Evolutionary conservation across 1,140 invertebrate species (phyloP).

Genomic region (Chironomus tepperi): DNA sequence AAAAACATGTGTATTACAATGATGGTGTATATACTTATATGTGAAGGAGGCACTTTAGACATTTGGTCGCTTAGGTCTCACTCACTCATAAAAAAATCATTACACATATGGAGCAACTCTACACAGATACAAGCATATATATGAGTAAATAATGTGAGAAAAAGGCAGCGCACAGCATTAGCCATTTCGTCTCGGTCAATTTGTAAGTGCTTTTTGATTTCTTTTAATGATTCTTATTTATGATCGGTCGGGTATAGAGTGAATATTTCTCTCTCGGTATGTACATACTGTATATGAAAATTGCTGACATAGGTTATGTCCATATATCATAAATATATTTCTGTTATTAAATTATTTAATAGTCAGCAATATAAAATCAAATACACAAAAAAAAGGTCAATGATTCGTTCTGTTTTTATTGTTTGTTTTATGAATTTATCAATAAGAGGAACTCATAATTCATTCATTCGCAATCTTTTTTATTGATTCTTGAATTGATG

Average conservation of each 20-base stretch:
- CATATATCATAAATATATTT: neutral
- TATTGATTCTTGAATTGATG: too few species aligned
- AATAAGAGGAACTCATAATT: too few species aligned
- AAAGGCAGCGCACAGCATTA: neutral
- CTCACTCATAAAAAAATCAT: neutral
- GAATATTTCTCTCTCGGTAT: too few species aligned
- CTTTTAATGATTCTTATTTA: constrained; percentile 11
- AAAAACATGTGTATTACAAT: neutral
- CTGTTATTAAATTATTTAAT: neutral
- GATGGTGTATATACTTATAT: neutral
- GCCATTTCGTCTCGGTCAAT: constrained; percentile 20
- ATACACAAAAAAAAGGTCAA: constrained; percentile 6
- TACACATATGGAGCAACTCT: neutral
- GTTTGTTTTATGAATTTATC: too few species aligned
- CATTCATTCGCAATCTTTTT: too few species aligned
- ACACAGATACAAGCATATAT: neutral
- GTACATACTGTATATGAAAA: neutral
- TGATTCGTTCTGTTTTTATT: neutral
- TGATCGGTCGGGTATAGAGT: neutral
- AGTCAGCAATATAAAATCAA: neutral
- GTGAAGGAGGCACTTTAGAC: constrained; percentile 12
- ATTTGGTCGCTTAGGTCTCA: constrained; percentile 9
- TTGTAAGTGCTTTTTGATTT: constrained; percentile 17
- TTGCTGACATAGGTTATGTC: constrained; percentile 12
- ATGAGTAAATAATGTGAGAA: neutral